Evolutionary conservation across 2,888 invertebrate species (phyloP), one percentile per base, ranked within the genome.

Genomic region (Celastrina argiolus): DNA sequence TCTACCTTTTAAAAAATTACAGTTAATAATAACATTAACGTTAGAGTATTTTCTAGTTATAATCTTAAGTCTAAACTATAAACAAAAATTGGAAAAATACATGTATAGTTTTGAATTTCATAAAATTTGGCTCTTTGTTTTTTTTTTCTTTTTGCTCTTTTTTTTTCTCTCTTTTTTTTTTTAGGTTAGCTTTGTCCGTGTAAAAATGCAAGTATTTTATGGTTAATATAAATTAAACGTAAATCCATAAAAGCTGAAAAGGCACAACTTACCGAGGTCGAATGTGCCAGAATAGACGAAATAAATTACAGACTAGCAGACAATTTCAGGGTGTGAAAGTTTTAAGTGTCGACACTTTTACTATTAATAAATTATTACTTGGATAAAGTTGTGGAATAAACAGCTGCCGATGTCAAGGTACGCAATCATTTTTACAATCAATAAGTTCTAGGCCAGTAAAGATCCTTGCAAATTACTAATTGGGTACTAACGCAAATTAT

Each of bases 401-500:
- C 39, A 39, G 22, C 22, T 63, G 61, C 39, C 39, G 41, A 22
- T 39, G 7, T 39, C 16, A 41, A 39, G 39, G 36, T 12, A 12
- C 16, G 39, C 18, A 63, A 63, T 63, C 22, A 39, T 39, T 63
- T 22, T 41, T 41, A n/a, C 26, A 63, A 26, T 18, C 63, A 22
- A 41, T 63, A 63, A 51, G 26, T 45, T 42, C 45, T 51, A 64
- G 45, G 64, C 31, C 26, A 3, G 26, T 51, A 42, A 45, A 45
- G 22, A 12, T 51, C 22, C 5, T 26, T 51, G 22, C 51, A 51
- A 51, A 26, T 51, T 26, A 1, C 51, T 51, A 51, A 26, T 51
- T 22, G 26, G 2, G 12, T 51, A 51, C 22, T 22, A 22, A 22
- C 12, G 2, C 51, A 26, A 14, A 51, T 22, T 26, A 51, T 8